Percentiles rank a stretch among this genome's conserved stretches.
phyloP scores from a whole-genome alignment of 2,797 vertebrate species.

The Gobionotothen gibberifrons region DNA sequence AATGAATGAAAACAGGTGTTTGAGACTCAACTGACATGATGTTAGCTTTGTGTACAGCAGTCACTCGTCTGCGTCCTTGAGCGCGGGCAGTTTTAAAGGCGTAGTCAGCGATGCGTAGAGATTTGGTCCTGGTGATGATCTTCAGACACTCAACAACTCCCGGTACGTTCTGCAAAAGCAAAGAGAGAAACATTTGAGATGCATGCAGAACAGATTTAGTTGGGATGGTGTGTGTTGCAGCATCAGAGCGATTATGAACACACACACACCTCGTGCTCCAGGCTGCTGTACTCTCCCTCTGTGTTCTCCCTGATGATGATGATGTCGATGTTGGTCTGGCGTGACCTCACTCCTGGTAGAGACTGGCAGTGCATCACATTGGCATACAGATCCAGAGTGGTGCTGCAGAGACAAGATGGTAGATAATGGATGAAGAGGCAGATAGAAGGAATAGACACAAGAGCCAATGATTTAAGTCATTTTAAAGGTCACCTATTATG shows the following conservation, averaged over 20 bases:
- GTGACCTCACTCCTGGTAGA: slow-evolving; percentile 86
- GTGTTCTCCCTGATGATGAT: slow-evolving; percentile 92
- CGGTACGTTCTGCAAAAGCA: slow-evolving; percentile 82
- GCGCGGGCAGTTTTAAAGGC: slow-evolving; percentile 87
- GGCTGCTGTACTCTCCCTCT: slow-evolving; percentile 82
- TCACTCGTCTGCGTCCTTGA: slow-evolving; percentile 84
- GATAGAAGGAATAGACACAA: background rate
- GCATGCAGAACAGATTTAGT: background rate
- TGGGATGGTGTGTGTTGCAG: background rate
- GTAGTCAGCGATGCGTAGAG: slow-evolving; percentile 88
- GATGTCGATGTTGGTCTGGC: slow-evolving; percentile 88
- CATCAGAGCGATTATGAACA: background rate
- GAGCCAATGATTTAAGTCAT: background rate
- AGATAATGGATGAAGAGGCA: background rate
- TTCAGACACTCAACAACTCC: slow-evolving; percentile 91
- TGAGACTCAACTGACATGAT: slow-evolving; percentile 83
- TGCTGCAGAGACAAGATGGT: slow-evolving; percentile 70
- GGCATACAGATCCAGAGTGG: slow-evolving; percentile 89
- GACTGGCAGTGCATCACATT: slow-evolving; percentile 92
- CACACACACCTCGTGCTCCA: slow-evolving; percentile 75
- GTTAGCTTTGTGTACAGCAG: slow-evolving; percentile 91
- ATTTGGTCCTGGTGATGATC: slow-evolving; percentile 89
- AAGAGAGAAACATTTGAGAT: background rate
- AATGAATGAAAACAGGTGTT: background rate
- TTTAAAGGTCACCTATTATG: no score